Conservation (phyloP, 2,888 invertebrate genomes). For the Arctia plantaginis region DNA sequence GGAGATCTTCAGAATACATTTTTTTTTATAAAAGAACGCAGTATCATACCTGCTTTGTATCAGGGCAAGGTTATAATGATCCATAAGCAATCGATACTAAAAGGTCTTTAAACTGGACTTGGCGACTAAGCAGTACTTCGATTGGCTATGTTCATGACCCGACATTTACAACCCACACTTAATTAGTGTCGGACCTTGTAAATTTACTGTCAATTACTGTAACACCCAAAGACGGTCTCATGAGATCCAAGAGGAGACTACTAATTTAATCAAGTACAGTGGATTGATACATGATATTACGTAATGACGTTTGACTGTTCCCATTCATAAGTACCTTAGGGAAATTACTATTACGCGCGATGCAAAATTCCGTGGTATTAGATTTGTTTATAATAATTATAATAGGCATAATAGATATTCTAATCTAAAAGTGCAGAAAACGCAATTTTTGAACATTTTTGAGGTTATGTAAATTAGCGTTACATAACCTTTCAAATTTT, state of each 20-base stretch:
- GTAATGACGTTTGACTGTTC: conserved; percentile 4
- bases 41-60: too few relatives aligned
- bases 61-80: not conserved
- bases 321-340: conserved; percentile 33
- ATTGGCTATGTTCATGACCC: not conserved
- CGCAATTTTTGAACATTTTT: too few relatives aligned
- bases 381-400: not conserved
- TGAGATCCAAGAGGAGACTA: conserved; percentile 32
- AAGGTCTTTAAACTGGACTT: not conserved
- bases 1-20: too few relatives aligned
- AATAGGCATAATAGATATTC: not conserved
- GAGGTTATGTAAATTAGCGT: too few relatives aligned
- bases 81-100: not conserved
- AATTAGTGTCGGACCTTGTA: conserved; percentile 23
- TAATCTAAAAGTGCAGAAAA: too few relatives aligned
- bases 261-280: conserved; percentile 48
- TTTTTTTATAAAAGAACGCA: too few relatives aligned
- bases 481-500: too few relatives aligned
- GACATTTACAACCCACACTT: conserved; percentile 13
- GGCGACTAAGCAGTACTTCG: not conserved
- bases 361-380: conserved; percentile 8
- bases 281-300: conserved; percentile 46
- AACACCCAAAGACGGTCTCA: conserved; percentile 36
- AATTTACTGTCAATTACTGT: conserved; percentile 44
- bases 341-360: conserved; percentile 40